Base-by-base conservation (phyloP, 2,888 invertebrate species). In the Euclidia mi region DNA sequence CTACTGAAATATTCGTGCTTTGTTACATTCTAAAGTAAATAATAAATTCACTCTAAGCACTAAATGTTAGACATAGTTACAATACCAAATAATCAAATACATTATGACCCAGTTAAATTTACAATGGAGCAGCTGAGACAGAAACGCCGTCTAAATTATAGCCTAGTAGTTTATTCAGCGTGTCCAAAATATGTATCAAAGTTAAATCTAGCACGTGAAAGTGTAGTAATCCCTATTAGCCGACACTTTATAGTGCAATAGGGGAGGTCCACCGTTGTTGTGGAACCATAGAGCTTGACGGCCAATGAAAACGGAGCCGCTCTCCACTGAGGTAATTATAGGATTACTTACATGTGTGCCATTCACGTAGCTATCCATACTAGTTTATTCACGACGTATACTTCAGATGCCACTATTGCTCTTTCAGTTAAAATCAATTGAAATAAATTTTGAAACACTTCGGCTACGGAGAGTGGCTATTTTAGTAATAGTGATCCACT, bases 211-310 rank as follows among this genome's bases (percentile, higher is more conserved):
- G 82, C 78, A 66, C 71, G 69, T 80, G 82, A 80, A 83, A 84
- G 85, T 87, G 87, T 86, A 87, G 88, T 91, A 90, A 91, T 91
- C 90, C 89, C 90, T 90, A 91, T 91, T 91, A 92, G 86, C 88
- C 84, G 72, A 82, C 87, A 87, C 85, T 92, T 90, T 90, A 90
- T 89, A 88, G 86, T 87, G 87, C 88, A 84, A 87, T 88, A 83
- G 85, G 53, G 64, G 79, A 84, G 83, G 89, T 82, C 86, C 83
- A 76, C 76, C 78, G 85, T 80, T 82, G 86, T 84, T 89, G 87
- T 86, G 83, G 83, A 83, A 85, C 89, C 85, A 88, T 91, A 84
- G 81, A 82, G 85, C 84, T 93, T 92, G 91, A 93, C 87, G 91
- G 87, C 82, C 92, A 87, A 91, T 91, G 89, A 91, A 91, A 89